Conservation (phyloP, 2,888 invertebrate genomes). For the Drosophila subquinaria region DNA sequence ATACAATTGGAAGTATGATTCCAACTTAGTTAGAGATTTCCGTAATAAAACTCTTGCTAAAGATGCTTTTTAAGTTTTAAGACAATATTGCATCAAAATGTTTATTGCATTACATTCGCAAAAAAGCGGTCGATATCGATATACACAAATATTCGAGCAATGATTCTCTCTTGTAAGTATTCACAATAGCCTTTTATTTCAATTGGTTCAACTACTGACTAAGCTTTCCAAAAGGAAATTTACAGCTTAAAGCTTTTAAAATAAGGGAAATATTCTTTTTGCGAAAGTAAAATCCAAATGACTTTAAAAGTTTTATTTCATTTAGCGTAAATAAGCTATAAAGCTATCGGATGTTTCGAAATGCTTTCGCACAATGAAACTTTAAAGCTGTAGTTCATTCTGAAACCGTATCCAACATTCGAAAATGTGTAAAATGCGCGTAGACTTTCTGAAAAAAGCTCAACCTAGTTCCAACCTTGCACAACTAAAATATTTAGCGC, state of each 20-base stretch:
- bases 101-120: no score
- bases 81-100: no score
- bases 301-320: background rate
- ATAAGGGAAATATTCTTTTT: background rate
- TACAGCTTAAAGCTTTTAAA: background rate
- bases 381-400: background rate
- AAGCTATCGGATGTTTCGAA: background rate
- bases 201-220: slow-evolving; percentile 3
- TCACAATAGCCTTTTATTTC: background rate
- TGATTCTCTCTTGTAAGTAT: no score
- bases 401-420: background rate
- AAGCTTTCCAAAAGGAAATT: background rate
- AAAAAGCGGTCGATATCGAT: no score
- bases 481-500: background rate
- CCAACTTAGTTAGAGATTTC: no score
- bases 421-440: background rate
- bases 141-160: no score
- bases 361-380: background rate
- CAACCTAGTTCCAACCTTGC: background rate
- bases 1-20: no score
- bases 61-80: no score
- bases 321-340: background rate
- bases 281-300: background rate
- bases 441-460: background rate
- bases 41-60: no score